Conservation (phyloP, 1,140 invertebrate genomes). For the Drosophila teissieri region DNA sequence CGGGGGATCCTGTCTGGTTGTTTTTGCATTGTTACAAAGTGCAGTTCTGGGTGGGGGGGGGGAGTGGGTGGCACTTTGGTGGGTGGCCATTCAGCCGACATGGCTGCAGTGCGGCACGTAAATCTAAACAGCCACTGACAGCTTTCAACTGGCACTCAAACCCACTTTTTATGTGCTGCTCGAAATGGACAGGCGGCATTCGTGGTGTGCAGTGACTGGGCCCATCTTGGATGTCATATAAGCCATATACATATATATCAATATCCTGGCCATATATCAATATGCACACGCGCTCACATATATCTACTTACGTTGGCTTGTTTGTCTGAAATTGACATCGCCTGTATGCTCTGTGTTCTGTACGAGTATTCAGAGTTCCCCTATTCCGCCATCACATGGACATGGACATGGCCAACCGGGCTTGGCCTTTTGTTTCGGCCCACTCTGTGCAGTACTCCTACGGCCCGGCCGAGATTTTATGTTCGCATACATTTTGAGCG, state of each 20-base stretch:
- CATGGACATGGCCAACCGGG: conserved; percentile 44
- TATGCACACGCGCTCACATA: conserved; percentile 33
- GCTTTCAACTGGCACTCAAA: conserved; percentile 64
- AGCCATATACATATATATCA: conserved; percentile 38
- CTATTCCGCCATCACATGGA: background rate
- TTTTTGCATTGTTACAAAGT: conserved; percentile 79
- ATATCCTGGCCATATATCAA: conserved; percentile 69
- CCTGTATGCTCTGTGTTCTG: conserved; percentile 28
- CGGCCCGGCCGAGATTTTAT: conserved; percentile 72
- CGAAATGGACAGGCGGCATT: conserved; percentile 45
- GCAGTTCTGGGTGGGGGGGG: conserved; percentile 32
- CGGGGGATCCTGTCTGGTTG: conserved; percentile 36
- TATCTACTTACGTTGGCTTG: conserved; percentile 49
- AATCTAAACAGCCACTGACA: conserved; percentile 81
- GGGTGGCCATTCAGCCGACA: conserved; percentile 62
- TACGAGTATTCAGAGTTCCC: conserved; percentile 11
- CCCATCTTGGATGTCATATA: conserved; percentile 66
- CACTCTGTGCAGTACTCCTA: conserved; percentile 21
- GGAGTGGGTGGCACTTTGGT: background rate
- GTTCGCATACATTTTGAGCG: conserved; percentile 75
- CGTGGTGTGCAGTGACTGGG: conserved; percentile 12
- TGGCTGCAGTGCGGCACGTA: conserved; percentile 79
- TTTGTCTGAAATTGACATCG: conserved; percentile 81
- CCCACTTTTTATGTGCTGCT: conserved; percentile 61
- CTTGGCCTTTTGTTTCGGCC: conserved; percentile 64